Evolutionary conservation across 2,113 vertebrate genomes (phyloP).

Genomic region (Cyphomyrus plagiostoma): DNA sequence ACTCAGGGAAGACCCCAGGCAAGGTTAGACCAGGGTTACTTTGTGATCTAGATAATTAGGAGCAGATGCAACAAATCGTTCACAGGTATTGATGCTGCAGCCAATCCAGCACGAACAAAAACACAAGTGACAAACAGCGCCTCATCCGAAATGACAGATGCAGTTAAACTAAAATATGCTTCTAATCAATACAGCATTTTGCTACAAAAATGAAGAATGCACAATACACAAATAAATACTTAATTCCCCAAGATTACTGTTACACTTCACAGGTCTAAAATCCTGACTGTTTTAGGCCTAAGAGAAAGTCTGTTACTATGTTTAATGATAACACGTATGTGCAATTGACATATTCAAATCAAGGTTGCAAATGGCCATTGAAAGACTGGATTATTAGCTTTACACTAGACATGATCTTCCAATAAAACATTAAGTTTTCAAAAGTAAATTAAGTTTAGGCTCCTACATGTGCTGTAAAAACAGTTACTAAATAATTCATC

Average conservation of each 20-base stretch:
- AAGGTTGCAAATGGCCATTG: not conserved
- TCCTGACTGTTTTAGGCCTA: not conserved
- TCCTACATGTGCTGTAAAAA: not conserved
- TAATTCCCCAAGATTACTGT: not conserved
- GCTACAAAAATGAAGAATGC: not conserved
- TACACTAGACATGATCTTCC: not conserved
- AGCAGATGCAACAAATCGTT: not conserved
- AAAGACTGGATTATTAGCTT: not conserved
- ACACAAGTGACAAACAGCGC: not conserved
- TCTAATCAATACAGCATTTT: not conserved
- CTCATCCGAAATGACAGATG: not conserved
- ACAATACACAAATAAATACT: not conserved
- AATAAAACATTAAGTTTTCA: not conserved
- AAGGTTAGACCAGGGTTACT: not conserved
- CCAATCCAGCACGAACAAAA: not conserved
- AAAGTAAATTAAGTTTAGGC: not conserved
- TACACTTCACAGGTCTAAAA: not conserved
- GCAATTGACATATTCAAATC: not conserved
- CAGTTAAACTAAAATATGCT: not conserved
- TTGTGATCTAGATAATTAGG: not conserved
- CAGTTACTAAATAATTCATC: no score
- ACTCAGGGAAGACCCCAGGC: not conserved
- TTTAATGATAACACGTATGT: not conserved
- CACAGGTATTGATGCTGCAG: not conserved
- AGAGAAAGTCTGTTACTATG: not conserved